Evolutionary conservation across 92 coral and sea anemone genomes (phyloP).

Genomic region (Muricea muricata): DNA sequence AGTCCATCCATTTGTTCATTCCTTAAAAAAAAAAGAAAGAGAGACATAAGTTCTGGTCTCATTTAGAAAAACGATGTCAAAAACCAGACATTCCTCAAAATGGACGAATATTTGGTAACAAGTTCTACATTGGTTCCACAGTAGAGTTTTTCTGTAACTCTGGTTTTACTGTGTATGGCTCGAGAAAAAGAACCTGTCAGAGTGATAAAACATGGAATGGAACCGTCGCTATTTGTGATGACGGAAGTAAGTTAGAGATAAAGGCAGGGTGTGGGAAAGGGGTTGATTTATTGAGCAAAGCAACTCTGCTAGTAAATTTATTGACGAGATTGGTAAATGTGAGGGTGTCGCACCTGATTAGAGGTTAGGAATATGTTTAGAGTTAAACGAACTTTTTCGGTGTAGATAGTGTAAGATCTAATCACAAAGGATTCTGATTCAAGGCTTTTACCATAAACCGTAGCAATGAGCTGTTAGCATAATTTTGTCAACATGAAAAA

Average conservation of each 20-base stretch:
- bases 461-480: no score
- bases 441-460: no score
- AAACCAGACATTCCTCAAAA: constrained; percentile 70
- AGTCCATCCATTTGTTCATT: background rate
- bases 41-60: background rate
- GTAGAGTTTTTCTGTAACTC: constrained; percentile 68
- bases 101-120: constrained; percentile 50
- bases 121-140: constrained; percentile 47
- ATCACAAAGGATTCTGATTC: no score
- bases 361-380: no score
- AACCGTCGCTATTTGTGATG: constrained; percentile 51
- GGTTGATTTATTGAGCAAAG: no score
- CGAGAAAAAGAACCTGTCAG: constrained; percentile 69
- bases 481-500: no score
- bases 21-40: background rate
- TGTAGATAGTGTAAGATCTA: no score
- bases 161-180: constrained; percentile 76
- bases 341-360: no score
- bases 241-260: constrained; percentile 77
- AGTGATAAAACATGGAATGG: constrained; percentile 80
- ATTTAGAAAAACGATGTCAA: constrained; percentile 68
- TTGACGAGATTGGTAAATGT: no score
- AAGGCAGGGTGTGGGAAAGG: no score
- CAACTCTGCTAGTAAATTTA: no score
- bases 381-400: no score